These are phyloP conservation scores for Seira sanloemensis DNA, from an alignment of 2,888 invertebrate genomes.

Conservation along the genomic window DNA sequence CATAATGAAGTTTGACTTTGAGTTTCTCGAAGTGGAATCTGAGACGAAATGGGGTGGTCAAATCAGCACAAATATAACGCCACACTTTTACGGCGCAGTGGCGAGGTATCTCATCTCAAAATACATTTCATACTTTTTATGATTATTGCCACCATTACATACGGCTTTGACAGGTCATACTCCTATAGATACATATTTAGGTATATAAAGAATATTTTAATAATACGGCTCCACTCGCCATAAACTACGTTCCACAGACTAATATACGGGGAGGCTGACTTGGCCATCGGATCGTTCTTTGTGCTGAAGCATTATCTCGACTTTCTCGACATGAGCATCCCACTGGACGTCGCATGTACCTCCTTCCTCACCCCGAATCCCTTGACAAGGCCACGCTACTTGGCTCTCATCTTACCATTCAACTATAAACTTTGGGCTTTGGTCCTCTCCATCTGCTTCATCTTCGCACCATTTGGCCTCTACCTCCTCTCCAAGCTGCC, in stretches of 20 bases:
- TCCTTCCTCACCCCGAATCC: constrained; percentile 72
- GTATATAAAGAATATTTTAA: constrained; percentile 1
- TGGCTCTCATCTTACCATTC: constrained; percentile 72
- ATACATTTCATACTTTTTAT: background rate
- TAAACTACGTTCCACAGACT: constrained; percentile 47
- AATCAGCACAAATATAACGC: constrained; percentile 30
- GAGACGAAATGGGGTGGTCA: constrained; percentile 65
- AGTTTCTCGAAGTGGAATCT: constrained; percentile 67
- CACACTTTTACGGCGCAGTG: constrained; percentile 68
- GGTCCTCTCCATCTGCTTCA: constrained; percentile 67
- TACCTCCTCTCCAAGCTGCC: constrained; percentile 58
- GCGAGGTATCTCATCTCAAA: constrained; percentile 38
- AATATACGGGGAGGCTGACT: constrained; percentile 71
- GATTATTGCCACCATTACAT: constrained; percentile 44
- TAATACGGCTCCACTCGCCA: background rate
- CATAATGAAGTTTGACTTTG: constrained; percentile 72
- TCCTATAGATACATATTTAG: background rate
- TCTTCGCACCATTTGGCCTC: constrained; percentile 69
- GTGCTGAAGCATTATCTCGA: constrained; percentile 70
- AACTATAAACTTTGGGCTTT: constrained; percentile 68
- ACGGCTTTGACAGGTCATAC: constrained; percentile 49
- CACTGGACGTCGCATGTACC: constrained; percentile 73
- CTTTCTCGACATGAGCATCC: constrained; percentile 72
- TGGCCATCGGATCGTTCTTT: constrained; percentile 72
- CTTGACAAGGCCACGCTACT: constrained; percentile 69